Base-by-base conservation (phyloP, 23 tunicate genomes). In the Styela clava region DNA sequence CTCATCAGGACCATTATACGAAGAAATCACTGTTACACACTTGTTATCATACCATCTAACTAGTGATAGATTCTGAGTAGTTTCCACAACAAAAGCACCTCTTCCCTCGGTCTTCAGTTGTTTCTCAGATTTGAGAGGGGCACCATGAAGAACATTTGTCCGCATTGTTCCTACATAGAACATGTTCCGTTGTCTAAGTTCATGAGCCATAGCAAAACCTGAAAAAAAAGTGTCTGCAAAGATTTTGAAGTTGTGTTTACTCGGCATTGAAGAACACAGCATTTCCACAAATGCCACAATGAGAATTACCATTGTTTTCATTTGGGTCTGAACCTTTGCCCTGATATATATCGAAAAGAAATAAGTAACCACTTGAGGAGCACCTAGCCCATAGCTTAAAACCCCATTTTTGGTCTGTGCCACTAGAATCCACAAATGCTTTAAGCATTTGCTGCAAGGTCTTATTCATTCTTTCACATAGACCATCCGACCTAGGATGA, bases 41-140 rank as follows among this genome's bases (percentile, higher is more conserved):
- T 74, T 74, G 64, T 74, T 74, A 16, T 74, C 80, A 16, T 23
- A 12, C 80, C 64, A 74, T 2, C 64, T 30, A 36, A 74, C 64
- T 51, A 74, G 80, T 16, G 64, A 9, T 23, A 74, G 52, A 16
- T 74, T 74, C 16, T 21, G 52, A 65, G n/a, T 31, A n/a, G n/a
- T 74, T 36, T 74, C 24, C 9, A 74, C 64, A 9, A 74, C 80
- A 19, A 35, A 36, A 9, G 64, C 64, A 9, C 80, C 80, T 16
- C 64, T 36, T 12, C 80, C 80, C 28, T 36, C 64, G 24, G 24
- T 65, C 23, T 73, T 28, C 78, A 73, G 9, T 24, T 73, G 24
- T 25, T 30, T 27, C 19, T 73, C 78, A 16, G 52, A 26, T 24
- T 73, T 73, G 52, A 73, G 78, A 30, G 78, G 51, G 52, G 78